Evolutionary conservation across 2,888 invertebrate species (phyloP), one percentile per base, ranked within the genome.

Genomic region (Pseudococcus jackbeardsleyi): DNA sequence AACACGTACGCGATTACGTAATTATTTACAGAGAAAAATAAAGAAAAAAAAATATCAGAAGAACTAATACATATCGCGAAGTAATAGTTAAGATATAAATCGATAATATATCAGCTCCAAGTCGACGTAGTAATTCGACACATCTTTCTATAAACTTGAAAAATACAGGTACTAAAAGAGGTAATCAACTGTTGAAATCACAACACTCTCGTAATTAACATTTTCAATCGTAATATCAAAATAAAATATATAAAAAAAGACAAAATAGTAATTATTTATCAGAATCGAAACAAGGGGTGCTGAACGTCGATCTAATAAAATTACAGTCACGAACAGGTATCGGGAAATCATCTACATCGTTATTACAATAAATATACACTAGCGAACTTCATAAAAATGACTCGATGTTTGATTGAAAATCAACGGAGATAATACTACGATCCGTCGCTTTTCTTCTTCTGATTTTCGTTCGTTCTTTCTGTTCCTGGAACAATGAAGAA

Each of bases 101-200:
- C 54, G 54, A 54, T 54, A 54, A 54, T 7, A 54, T 54, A 54
- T 54, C n/a, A 7, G 17, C 54, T 54, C n/a, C 0, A 54, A 54
- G 54, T 54, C n/a, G 54, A n/a, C 17, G 54, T 1, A 6, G 54
- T 54, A n/a, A 54, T 54, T n/a, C 54, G 17, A 54, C 8, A n/a
- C 17, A 68, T 68, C 6, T 17, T 39, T 54, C 54, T 54, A 54
- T n/a, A 7, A 54, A 54, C 15, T 17, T 54, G 15, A 17, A 77
- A 77, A 77, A 77, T 77, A 77, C 77, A 77, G 77, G 77, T 77
- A 77, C 77, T 42, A 77, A 39, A n/a, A 15, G 33, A 77, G 77
- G 77, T 77, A 77, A 39, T 42, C 17, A 17, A 39, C n/a, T 42
- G 77, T 77, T 77, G 42, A 42, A 42, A 77, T 42, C n/a, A 42